Conservation (phyloP, 1,140 invertebrate species). For the Oedothorax gibbosus region DNA sequence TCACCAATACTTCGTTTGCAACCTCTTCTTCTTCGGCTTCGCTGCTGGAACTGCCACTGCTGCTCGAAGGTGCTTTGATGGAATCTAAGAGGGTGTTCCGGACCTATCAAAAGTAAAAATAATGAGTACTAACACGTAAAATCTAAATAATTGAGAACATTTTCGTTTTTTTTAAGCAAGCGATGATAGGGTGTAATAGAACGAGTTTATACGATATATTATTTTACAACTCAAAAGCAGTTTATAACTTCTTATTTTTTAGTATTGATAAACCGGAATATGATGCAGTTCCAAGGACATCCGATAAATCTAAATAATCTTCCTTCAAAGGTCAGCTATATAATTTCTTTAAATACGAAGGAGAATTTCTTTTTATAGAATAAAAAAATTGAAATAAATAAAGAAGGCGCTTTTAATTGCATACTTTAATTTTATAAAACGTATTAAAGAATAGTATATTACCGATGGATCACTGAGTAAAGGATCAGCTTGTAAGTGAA, state of each 20-base stretch:
- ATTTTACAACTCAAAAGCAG: too few relatives aligned
- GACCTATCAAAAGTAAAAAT: not conserved
- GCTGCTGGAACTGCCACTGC: conserved; percentile 63
- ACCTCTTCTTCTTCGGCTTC: conserved; percentile 68
- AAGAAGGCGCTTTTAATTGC: too few relatives aligned
- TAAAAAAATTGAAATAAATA: too few relatives aligned
- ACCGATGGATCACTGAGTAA: conserved; percentile 85
- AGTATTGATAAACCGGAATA: too few relatives aligned
- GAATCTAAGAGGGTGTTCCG: conserved; percentile 80
- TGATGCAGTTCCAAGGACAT: too few relatives aligned
- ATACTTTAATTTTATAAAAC: not conserved
- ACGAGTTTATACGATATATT: not conserved
- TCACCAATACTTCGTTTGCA: conserved; percentile 67
- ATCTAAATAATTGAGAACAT: not conserved
- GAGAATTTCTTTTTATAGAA: too few relatives aligned
- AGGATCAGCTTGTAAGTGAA: conserved; percentile 80
- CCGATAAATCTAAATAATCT: too few relatives aligned
- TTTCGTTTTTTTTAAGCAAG: too few relatives aligned
- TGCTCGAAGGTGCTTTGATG: conserved; percentile 74
- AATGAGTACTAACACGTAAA: not conserved
- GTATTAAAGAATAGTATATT: conserved; percentile 10
- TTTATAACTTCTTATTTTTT: too few relatives aligned
- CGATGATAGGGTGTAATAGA: not conserved
- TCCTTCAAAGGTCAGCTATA: too few relatives aligned
- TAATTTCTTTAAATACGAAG: too few relatives aligned